Conservation (phyloP, 1,140 invertebrate genomes). For the Zaprionus nigranus region DNA sequence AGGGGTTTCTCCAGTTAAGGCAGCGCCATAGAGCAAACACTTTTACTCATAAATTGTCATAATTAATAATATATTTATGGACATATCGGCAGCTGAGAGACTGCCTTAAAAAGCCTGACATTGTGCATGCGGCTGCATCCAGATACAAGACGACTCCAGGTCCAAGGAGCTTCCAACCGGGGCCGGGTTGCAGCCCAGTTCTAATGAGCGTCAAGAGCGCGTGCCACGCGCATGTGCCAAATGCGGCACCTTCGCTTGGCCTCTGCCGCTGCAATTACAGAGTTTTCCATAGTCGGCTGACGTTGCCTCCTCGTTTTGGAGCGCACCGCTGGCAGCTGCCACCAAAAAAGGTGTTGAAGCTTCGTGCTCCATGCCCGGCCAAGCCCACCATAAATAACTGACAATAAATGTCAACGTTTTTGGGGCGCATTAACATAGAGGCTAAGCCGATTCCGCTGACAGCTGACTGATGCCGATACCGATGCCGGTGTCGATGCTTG, state of each 20-base stretch:
- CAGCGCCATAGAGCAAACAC: slow-evolving; percentile 51
- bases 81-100: slow-evolving; percentile 49
- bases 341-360: slow-evolving; percentile 68
- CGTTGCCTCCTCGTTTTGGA: slow-evolving; percentile 32
- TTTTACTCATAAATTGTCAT: slow-evolving; percentile 81
- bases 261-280: slow-evolving; percentile 48
- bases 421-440: slow-evolving; percentile 76
- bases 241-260: slow-evolving; percentile 66
- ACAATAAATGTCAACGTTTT: slow-evolving; percentile 79
- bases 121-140: slow-evolving; percentile 15
- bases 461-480: slow-evolving; percentile 46
- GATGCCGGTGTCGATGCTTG: neutral
- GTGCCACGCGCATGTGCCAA: slow-evolving; percentile 68
- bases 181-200: slow-evolving; percentile 32
- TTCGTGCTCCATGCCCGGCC: slow-evolving; percentile 31
- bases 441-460: slow-evolving; percentile 75
- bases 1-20: slow-evolving; percentile 38
- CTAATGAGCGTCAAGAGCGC: slow-evolving; percentile 74
- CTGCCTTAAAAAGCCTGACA: slow-evolving; percentile 34
- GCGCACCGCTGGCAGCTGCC: slow-evolving; percentile 47
- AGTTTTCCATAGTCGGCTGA: slow-evolving; percentile 47
- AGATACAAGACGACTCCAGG: neutral
- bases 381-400: slow-evolving; percentile 76
- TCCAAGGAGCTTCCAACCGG: neutral
- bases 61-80: slow-evolving; percentile 77